These are phyloP conservation scores for Antitype chi DNA, from an alignment of 2,888 invertebrate species.

Conservation along the genomic window DNA sequence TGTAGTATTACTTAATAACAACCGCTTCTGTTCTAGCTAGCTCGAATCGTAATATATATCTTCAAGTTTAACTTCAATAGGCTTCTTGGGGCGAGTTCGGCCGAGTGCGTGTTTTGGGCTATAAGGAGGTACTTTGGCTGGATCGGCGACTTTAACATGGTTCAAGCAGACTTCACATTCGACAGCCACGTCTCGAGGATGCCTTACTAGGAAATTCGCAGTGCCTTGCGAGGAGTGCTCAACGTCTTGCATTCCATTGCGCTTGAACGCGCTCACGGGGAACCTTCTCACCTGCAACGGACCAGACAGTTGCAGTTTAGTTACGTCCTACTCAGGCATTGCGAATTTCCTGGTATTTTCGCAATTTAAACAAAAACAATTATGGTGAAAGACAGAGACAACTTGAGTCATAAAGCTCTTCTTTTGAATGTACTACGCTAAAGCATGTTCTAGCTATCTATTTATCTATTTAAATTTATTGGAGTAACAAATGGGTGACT, in stretches of 20 bases:
- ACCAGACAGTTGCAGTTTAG: slow-evolving; percentile 79
- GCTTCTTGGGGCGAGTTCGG: slow-evolving; percentile 73
- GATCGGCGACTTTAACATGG: slow-evolving; percentile 77
- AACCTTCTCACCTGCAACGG: slow-evolving; percentile 86
- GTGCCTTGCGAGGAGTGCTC: slow-evolving; percentile 84
- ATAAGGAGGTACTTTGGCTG: slow-evolving; percentile 80
- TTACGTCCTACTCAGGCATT: slow-evolving; percentile 59
- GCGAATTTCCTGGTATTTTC: slow-evolving; percentile 58
- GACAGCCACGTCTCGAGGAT: slow-evolving; percentile 81
- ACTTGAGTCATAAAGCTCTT: neutral
- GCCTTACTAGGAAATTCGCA: slow-evolving; percentile 82
- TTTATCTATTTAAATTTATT: neutral
- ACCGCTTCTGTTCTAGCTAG: slow-evolving; percentile 29
- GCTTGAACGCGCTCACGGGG: slow-evolving; percentile 86
- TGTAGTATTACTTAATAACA: slow-evolving; percentile 59
- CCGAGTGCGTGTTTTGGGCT: slow-evolving; percentile 64
- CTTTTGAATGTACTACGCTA: neutral
- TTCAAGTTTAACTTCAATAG: slow-evolving; percentile 80
- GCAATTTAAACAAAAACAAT: slow-evolving; percentile 24
- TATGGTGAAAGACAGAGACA: slow-evolving; percentile 7
- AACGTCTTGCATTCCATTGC: slow-evolving; percentile 88
- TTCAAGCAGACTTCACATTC: slow-evolving; percentile 77
- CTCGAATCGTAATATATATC: slow-evolving; percentile 79
- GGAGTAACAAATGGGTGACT: slow-evolving; percentile 4
- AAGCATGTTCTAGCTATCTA: slow-evolving; percentile 4